phyloP scores from a whole-genome alignment of 2,888 invertebrate genomes.

The Phyllotreta striolata region DNA sequence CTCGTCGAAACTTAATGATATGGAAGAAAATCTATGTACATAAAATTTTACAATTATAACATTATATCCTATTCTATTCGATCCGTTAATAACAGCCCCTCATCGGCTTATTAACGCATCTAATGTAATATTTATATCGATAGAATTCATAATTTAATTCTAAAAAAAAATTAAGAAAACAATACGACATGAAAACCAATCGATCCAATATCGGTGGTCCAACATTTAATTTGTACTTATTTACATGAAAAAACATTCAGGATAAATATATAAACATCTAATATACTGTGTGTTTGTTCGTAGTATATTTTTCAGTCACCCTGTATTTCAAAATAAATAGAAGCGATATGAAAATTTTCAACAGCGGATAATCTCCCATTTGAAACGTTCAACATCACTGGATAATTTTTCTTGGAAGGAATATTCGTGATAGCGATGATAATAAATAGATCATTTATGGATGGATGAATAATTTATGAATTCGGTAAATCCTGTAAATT shows the following conservation, averaged over 20 bases:
- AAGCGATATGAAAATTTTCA: slow-evolving; percentile 33
- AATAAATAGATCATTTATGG: slow-evolving; percentile 38
- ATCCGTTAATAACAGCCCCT: neutral
- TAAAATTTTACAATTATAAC: no score
- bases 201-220: slow-evolving; percentile 42
- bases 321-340: slow-evolving; percentile 34
- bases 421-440: slow-evolving; percentile 39
- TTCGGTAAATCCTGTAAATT: slow-evolving; percentile 1
- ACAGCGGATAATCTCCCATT: slow-evolving; percentile 34
- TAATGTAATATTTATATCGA: slow-evolving; percentile 5
- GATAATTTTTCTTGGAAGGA: slow-evolving; percentile 39
- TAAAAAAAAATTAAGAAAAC: slow-evolving; percentile 12
- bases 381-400: slow-evolving; percentile 36
- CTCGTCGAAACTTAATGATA: neutral
- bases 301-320: slow-evolving; percentile 44
- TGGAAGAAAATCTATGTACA: no score
- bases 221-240: slow-evolving; percentile 43
- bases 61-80: no score
- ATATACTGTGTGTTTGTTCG: slow-evolving; percentile 37
- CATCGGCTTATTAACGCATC: neutral
- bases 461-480: slow-evolving; percentile 33
- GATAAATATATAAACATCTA: slow-evolving; percentile 43
- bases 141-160: slow-evolving; percentile 14
- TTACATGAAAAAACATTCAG: slow-evolving; percentile 44
- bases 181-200: slow-evolving; percentile 11